Evolutionary conservation across 1,140 invertebrate species (phyloP).

Genomic region (Leptopilina boulardi): DNA sequence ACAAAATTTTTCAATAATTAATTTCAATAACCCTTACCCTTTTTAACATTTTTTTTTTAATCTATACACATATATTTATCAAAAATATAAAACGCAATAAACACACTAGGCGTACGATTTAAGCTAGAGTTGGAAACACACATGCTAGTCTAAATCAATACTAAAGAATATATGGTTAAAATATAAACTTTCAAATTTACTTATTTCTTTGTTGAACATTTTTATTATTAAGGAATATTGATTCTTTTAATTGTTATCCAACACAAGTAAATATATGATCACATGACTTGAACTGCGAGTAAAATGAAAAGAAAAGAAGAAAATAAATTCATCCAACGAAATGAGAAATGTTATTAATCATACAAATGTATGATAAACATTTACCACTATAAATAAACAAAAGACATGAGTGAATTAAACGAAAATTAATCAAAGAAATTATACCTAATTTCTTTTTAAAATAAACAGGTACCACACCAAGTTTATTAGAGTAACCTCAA

Average conservation of each 20-base stretch:
- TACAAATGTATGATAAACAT: background rate
- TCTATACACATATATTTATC: too few species aligned
- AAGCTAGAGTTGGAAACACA: too few species aligned
- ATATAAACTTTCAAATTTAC: background rate
- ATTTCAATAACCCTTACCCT: too few species aligned
- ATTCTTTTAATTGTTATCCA: conserved; percentile 18
- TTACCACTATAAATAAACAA: background rate
- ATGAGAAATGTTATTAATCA: background rate
- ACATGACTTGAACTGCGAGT: background rate
- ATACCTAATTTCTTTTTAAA: background rate
- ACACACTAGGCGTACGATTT: background rate
- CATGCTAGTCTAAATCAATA: background rate
- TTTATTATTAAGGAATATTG: conserved; percentile 8
- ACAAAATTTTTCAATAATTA: too few species aligned
- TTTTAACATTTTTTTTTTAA: too few species aligned
- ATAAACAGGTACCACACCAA: conserved; percentile 30
- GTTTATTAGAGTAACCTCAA: conserved; percentile 39
- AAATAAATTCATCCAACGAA: background rate
- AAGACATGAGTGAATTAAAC: background rate
- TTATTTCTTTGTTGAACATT: background rate
- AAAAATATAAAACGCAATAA: background rate
- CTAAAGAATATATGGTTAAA: background rate
- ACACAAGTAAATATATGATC: background rate
- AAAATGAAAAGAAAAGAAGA: background rate
- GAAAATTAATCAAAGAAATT: background rate